Evolutionary conservation across 2,797 vertebrate genomes (phyloP).

Genomic region (Tokudaia muenninki): DNA sequence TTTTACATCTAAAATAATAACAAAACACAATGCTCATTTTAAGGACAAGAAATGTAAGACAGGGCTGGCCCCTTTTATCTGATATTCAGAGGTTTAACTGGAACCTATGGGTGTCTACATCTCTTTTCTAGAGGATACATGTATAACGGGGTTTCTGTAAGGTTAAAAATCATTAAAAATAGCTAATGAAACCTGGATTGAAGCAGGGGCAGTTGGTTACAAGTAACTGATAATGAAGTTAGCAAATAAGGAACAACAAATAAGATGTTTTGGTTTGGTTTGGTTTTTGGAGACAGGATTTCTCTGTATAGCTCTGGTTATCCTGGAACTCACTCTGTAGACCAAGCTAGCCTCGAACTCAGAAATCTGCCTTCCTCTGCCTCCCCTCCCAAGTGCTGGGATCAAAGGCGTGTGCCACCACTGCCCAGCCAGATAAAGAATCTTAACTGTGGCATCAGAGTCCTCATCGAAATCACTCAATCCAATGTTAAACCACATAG

Average conservation of each 20-base stretch:
- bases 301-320: no score
- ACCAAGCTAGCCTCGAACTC: no score
- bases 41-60: conserved; percentile 58
- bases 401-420: no score
- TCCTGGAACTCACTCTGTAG: no score
- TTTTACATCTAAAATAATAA: conserved; percentile 93
- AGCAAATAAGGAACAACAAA: not conserved
- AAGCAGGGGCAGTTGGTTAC: not conserved
- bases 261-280: no score
- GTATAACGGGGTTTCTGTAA: not conserved
- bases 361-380: no score
- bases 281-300: no score
- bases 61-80: not conserved
- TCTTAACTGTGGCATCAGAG: not conserved
- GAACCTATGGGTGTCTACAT: not conserved
- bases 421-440: no score
- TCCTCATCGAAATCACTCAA: not conserved
- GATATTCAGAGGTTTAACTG: not conserved
- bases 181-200: not conserved
- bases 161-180: not conserved
- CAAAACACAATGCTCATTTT: not conserved
- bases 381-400: no score
- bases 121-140: not conserved
- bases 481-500: not conserved
- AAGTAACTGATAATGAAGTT: not conserved